Percentiles rank a stretch among this genome's conserved stretches.
These are phyloP conservation scores for Cinara cedri DNA, from an alignment of 2,888 invertebrate genomes.

Conservation along the genomic window DNA sequence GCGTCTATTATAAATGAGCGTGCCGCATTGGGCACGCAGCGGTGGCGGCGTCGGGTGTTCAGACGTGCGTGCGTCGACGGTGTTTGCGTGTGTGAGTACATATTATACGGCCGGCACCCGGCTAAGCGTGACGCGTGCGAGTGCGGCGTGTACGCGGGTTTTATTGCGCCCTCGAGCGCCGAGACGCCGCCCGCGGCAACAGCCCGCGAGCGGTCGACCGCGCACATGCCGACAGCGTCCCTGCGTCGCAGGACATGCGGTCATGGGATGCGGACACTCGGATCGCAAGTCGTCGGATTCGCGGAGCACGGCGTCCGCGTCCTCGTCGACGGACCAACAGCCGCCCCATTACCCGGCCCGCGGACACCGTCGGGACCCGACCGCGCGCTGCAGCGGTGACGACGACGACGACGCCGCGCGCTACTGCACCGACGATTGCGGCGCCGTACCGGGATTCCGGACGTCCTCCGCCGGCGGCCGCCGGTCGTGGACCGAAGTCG, in stretches of 20 bases:
- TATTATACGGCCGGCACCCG: neutral
- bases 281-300: slow-evolving; percentile 40
- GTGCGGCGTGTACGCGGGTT: neutral
- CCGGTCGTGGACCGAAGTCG: slow-evolving; percentile 13
- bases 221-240: slow-evolving; percentile 9
- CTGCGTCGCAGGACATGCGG: slow-evolving; percentile 42
- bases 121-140: neutral
- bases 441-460: no score
- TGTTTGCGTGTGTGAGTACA: no score
- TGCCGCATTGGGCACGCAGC: neutral
- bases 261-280: slow-evolving; percentile 53
- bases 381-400: neutral
- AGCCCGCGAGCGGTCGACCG: neutral
- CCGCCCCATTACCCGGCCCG: neutral
- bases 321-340: neutral
- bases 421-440: neutral
- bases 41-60: neutral
- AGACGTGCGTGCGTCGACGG: neutral
- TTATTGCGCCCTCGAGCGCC: neutral
- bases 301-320: neutral
- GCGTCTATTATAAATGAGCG: slow-evolving; percentile 53
- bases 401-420: neutral
- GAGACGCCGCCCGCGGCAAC: neutral
- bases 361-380: neutral
- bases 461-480: neutral